Percentiles rank a stretch among this genome's conserved stretches.
These are phyloP conservation scores for Cephus spinipes DNA, from an alignment of 2,888 invertebrate genomes.

Conservation along the genomic window DNA sequence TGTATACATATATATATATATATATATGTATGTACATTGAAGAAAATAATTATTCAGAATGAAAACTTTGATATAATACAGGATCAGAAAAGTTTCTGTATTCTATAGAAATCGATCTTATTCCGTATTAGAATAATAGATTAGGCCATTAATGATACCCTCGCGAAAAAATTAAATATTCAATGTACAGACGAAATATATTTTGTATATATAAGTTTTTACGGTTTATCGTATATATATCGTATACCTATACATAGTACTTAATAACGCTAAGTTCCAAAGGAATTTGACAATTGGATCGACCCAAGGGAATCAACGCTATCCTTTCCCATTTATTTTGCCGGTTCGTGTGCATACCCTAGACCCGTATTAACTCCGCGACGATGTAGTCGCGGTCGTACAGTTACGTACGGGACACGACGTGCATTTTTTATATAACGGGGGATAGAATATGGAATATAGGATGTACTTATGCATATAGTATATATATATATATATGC, in stretches of 20 bases:
- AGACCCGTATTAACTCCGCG: background rate
- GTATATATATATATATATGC: background rate
- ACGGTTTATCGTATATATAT: too few species aligned
- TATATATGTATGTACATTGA: background rate
- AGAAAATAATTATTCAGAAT: background rate
- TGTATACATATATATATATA: too few species aligned
- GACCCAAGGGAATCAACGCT: background rate
- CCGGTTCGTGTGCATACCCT: background rate
- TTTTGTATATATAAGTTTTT: too few species aligned
- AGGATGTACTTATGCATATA: constrained; percentile 4
- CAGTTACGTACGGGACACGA: constrained; percentile 24
- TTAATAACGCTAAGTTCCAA: too few species aligned
- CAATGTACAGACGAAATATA: too few species aligned
- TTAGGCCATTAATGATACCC: too few species aligned
- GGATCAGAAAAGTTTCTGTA: background rate
- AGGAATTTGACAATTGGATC: too few species aligned
- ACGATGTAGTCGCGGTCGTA: constrained; percentile 5
- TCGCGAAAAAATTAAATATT: too few species aligned
- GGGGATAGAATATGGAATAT: constrained; percentile 16
- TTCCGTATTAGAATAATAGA: background rate
- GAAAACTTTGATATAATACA: background rate
- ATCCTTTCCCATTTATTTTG: background rate
- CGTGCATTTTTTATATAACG: constrained; percentile 24
- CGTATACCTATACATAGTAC: too few species aligned
- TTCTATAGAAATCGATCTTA: background rate